Percentiles rank a stretch among this genome's conserved stretches.
Conservation (phyloP, 2,113 vertebrate genomes). For the Pollimyrus isidori region DNA sequence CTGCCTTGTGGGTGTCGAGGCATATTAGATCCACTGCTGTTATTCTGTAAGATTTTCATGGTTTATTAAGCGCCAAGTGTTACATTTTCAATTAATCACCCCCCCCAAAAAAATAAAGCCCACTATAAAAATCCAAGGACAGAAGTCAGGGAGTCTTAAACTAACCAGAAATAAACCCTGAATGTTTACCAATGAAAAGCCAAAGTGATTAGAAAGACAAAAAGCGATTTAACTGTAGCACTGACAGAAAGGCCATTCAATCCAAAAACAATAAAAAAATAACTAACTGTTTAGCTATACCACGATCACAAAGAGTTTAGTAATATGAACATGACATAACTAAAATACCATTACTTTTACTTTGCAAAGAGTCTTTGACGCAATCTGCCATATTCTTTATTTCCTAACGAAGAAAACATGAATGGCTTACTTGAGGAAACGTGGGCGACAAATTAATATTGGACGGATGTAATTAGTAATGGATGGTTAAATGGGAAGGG, state of each 20-base stretch:
- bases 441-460: background rate
- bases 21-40: background rate
- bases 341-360: background rate
- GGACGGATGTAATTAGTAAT: background rate
- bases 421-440: background rate
- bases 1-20: background rate
- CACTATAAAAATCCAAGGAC: background rate
- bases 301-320: background rate
- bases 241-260: background rate
- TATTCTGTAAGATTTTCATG: background rate
- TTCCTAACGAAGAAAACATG: background rate
- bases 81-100: background rate
- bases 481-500: background rate
- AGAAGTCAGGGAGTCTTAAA: background rate
- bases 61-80: background rate
- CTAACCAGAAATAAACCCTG: background rate
- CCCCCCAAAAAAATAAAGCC: background rate
- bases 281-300: background rate
- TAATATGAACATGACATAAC: background rate
- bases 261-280: background rate
- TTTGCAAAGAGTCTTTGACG: background rate
- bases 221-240: background rate
- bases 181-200: background rate
- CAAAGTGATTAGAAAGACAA: background rate
- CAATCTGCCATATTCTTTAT: background rate